phyloP scores from a whole-genome alignment of 1,140 invertebrate genomes.

The Neodiprion lecontei region DNA sequence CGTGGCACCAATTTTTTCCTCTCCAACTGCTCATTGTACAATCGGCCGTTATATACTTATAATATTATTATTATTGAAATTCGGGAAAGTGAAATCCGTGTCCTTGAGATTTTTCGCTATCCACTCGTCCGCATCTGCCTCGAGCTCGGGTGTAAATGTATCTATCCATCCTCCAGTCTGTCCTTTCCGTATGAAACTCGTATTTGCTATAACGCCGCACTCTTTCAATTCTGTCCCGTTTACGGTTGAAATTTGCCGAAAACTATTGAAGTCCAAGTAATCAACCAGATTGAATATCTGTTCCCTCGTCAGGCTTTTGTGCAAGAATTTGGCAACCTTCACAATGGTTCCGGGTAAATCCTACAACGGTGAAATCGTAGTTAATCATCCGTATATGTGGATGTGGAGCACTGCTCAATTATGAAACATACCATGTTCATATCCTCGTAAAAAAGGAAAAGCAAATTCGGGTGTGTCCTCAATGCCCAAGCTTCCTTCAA shows the following conservation, averaged over 20 bases:
- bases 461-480: conserved; percentile 71
- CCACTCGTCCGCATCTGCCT: conserved; percentile 67
- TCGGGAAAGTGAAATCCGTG: conserved; percentile 65
- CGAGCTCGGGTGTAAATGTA: conserved; percentile 67
- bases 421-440: conserved; percentile 66
- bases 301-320: conserved; percentile 62
- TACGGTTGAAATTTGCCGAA: conserved; percentile 75
- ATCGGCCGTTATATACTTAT: no score
- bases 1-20: no score
- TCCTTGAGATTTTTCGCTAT: conserved; percentile 66
- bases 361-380: conserved; percentile 50
- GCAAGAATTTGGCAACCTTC: conserved; percentile 67
- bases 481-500: conserved; percentile 75
- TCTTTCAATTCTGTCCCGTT: conserved; percentile 69
- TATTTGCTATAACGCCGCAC: conserved; percentile 62
- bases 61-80: conserved; percentile 33
- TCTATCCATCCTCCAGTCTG: conserved; percentile 70
- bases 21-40: no score
- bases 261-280: conserved; percentile 76
- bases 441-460: conserved; percentile 85
- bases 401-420: background rate
- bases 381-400: background rate
- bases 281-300: conserved; percentile 64
- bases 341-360: conserved; percentile 64
- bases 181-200: conserved; percentile 70